Evolutionary conservation across 1,140 invertebrate genomes (phyloP).

Genomic region (Vanessa tameamea): DNA sequence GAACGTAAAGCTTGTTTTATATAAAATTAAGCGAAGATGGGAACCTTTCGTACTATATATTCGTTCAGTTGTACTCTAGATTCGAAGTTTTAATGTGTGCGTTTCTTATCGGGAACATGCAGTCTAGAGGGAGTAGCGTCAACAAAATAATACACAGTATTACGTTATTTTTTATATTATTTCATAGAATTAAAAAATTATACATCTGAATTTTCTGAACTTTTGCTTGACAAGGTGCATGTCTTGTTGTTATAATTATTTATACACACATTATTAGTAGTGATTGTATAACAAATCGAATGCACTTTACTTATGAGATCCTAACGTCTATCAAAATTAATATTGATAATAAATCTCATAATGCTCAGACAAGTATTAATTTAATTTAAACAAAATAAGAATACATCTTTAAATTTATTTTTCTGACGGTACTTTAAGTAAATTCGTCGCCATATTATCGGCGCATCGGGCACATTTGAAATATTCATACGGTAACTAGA

Average conservation of each 20-base stretch:
- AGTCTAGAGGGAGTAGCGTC: slow-evolving; percentile 45
- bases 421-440: slow-evolving; percentile 47
- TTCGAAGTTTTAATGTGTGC: slow-evolving; percentile 60
- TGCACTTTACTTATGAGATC: not conserved
- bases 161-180: not conserved
- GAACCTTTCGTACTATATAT: slow-evolving; percentile 22
- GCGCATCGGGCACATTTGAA: slow-evolving; percentile 69
- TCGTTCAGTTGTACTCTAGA: slow-evolving; percentile 28
- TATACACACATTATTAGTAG: too few relatives aligned
- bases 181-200: not conserved
- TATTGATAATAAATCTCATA: too few relatives aligned
- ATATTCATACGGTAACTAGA: slow-evolving; percentile 74
- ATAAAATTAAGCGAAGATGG: slow-evolving; percentile 10
- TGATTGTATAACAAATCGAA: not conserved
- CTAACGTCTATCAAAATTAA: too few relatives aligned
- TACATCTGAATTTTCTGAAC: not conserved
- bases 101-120: slow-evolving; percentile 68
- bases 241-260: too few relatives aligned
- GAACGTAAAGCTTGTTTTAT: slow-evolving; percentile 5
- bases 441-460: slow-evolving; percentile 68
- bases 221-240: too few relatives aligned
- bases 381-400: too few relatives aligned
- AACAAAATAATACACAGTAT: slow-evolving; percentile 37
- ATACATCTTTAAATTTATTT: slow-evolving; percentile 6
- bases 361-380: too few relatives aligned